These are phyloP conservation scores for Labrus mixtus DNA, from an alignment of 2,113 vertebrate species.

Conservation along the genomic window DNA sequence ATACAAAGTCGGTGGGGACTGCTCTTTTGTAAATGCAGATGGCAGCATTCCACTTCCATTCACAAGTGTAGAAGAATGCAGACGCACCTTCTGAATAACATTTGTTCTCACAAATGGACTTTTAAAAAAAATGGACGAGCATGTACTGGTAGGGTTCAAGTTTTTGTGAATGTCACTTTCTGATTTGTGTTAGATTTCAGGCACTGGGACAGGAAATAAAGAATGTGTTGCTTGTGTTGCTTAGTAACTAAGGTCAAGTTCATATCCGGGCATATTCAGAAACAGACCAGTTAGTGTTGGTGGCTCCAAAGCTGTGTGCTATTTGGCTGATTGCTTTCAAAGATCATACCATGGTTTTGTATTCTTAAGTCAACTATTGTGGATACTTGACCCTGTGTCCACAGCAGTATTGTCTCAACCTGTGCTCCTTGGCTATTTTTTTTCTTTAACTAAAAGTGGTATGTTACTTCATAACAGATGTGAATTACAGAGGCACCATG, in stretches of 20 bases:
- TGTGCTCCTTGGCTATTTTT: not conserved
- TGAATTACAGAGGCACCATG: no score
- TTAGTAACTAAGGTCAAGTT: constrained; percentile 60
- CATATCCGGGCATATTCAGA: constrained; percentile 39
- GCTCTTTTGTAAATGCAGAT: constrained; percentile 54
- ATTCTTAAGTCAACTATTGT: constrained; percentile 9
- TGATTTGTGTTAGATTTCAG: constrained; percentile 30
- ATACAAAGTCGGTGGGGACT: constrained; percentile 45
- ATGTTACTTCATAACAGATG: no score
- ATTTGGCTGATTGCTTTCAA: constrained; percentile 34
- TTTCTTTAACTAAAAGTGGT: no score
- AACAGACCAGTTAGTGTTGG: constrained; percentile 38
- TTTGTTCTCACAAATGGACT: constrained; percentile 14
- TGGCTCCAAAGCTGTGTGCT: constrained; percentile 16
- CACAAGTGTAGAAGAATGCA: constrained; percentile 34
- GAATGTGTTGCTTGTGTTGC: constrained; percentile 36
- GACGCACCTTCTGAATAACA: constrained; percentile 1
- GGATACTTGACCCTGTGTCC: constrained; percentile 2
- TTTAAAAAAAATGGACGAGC: not conserved
- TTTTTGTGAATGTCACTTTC: constrained; percentile 4
- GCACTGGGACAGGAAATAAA: constrained; percentile 25
- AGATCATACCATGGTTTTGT: constrained; percentile 18
- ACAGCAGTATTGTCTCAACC: not conserved
- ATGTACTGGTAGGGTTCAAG: not conserved
- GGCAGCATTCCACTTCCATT: constrained; percentile 53